A percentile compares a stretch with the other conserved stretches of the same genome.
These are phyloP conservation scores for Drosophila bipectinata DNA, from an alignment of 1,140 invertebrate species.

Conservation along the genomic window DNA sequence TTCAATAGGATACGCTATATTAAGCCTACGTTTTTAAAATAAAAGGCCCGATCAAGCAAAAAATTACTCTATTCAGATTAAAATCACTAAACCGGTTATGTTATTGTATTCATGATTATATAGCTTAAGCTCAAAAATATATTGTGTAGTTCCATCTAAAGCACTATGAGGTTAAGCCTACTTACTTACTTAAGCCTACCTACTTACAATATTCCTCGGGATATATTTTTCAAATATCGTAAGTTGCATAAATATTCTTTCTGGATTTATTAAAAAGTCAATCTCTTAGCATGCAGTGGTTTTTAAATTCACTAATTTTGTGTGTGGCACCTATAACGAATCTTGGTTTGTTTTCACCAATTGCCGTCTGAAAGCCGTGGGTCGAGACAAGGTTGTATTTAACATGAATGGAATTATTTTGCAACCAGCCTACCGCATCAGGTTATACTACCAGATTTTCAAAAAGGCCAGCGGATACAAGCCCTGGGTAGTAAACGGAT, in stretches of 20 bases:
- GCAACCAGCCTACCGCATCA: conserved; percentile 4
- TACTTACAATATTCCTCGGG: neutral
- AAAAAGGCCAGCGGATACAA: conserved; percentile 40
- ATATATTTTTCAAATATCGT: neutral
- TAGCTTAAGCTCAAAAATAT: neutral
- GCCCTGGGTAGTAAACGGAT: conserved; percentile 8
- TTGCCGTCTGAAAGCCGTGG: conserved; percentile 23
- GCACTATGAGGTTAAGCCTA: neutral
- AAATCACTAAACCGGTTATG: neutral
- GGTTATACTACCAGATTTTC: neutral
- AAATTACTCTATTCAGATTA: neutral
- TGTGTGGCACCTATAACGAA: conserved; percentile 26
- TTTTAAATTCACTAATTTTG: conserved; percentile 29
- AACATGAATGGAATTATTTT: conserved; percentile 21
- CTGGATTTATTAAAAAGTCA: too few species aligned
- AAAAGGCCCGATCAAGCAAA: too few species aligned
- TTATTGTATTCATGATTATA: neutral
- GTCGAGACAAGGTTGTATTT: conserved; percentile 1
- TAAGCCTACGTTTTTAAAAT: too few species aligned
- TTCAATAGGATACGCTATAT: neutral
- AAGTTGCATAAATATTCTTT: neutral
- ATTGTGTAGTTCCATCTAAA: neutral
- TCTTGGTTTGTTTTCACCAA: conserved; percentile 21
- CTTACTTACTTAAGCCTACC: neutral
- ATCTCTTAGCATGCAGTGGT: conserved; percentile 15